Conservation (phyloP, 2,797 vertebrate genomes). For the Lepilemur septentrionalis region DNA sequence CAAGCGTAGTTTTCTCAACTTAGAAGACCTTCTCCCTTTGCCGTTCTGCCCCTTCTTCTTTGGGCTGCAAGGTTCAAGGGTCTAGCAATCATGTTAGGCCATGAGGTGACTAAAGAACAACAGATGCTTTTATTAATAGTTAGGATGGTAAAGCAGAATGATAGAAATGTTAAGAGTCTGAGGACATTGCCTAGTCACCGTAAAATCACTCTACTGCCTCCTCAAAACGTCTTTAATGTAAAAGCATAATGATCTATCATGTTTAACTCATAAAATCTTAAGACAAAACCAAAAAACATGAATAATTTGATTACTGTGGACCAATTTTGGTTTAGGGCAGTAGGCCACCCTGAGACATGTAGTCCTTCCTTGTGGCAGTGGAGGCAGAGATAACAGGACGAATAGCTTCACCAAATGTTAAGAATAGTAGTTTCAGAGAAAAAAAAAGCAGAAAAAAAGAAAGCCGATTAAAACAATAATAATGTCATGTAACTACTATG, state of each 20-base stretch:
- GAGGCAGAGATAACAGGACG: background rate
- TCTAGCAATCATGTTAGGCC: background rate
- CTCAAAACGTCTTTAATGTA: background rate
- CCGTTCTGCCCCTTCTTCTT: background rate
- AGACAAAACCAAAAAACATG: background rate
- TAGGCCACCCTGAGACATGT: background rate
- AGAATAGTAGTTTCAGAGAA: background rate
- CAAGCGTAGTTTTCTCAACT: background rate
- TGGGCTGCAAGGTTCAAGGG: background rate
- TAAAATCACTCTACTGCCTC: background rate
- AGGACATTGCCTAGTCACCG: background rate
- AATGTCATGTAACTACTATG: background rate
- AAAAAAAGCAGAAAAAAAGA: background rate
- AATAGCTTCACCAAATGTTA: background rate
- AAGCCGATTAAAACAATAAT: background rate
- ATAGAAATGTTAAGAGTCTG: background rate
- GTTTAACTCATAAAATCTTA: background rate
- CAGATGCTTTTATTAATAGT: background rate
- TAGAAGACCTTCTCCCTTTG: background rate
- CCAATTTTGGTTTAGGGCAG: background rate
- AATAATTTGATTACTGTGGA: background rate
- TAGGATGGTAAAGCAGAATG: background rate
- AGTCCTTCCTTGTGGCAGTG: background rate
- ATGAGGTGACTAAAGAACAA: background rate
- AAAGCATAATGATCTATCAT: background rate